Evolutionary conservation across 2,888 invertebrate species (phyloP), one percentile per base, ranked within the genome.

Genomic region (Himalopsyche anomala): DNA sequence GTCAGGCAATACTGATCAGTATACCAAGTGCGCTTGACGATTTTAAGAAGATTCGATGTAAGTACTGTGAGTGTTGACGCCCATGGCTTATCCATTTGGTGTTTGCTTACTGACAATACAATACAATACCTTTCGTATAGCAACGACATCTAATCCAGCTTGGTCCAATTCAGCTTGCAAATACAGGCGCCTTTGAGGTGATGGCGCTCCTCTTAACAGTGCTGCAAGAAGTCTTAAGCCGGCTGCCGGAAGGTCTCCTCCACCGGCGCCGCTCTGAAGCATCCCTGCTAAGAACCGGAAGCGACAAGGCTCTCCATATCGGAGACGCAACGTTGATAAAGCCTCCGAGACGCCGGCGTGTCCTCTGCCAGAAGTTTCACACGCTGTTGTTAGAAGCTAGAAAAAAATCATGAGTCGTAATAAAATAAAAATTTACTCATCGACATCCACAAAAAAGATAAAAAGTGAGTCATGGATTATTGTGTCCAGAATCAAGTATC

Each of bases 221-320:
- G 96, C 95, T 90, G 98, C 98, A 84, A 98, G 94, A 91, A 98
- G 98, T 86, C 94, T 94, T 88, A 98, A 93, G 0, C 98, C 98
- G 5, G 96, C 96, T 4, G 96, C 95, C 89, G 97, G 94, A 5
- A 97, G 92, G 88, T 96, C 96, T 0, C 95, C 95, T 83, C 93
- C 92, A 12, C 92, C 92, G 17, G 90, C 91, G 15, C 94, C 94
- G 85, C 97, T 97, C 89, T 96, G 96, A 86, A 98, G 93, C 94
- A 98, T 98, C 2, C 98, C 98, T 9, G 98, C 96, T 0, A 98
- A 94, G 90, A 98, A 96, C 87, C 98, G 94, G 92, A 98, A 98
- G 90, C 98, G 95, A 8, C 98, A 98, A 0, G 98, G 98, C 91
- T 99, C 98, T 5, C 98, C 98, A 90, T 97, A 97, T 87, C 98